Evolutionary conservation across 1,140 invertebrate genomes (phyloP).

Genomic region (Eumeta japonica): DNA sequence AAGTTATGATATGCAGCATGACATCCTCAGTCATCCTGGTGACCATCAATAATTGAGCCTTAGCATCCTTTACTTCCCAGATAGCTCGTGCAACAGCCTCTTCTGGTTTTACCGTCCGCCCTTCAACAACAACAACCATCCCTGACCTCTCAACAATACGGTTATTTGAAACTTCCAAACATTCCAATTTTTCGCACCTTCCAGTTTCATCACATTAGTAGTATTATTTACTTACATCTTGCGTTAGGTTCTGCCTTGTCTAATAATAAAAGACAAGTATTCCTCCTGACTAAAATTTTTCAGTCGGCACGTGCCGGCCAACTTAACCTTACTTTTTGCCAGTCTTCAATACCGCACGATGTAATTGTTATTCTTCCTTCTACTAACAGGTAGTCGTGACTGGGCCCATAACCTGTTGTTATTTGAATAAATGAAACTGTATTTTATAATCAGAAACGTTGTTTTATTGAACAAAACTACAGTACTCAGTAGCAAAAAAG

Average conservation of each 20-base stretch:
- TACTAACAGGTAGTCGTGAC: too few relatives aligned
- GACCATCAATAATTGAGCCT: constrained; percentile 8
- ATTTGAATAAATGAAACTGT: constrained; percentile 1
- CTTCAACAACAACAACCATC: constrained; percentile 6
- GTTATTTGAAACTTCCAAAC: constrained; percentile 12
- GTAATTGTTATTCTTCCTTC: too few relatives aligned
- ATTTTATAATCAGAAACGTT: background rate
- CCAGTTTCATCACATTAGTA: constrained; percentile 8
- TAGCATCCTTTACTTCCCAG: constrained; percentile 6
- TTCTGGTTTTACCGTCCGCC: constrained; percentile 4
- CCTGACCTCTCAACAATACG: constrained; percentile 9
- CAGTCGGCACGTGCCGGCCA: too few relatives aligned
- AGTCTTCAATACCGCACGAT: too few relatives aligned
- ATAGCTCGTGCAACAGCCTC: background rate
- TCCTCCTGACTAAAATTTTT: too few relatives aligned
- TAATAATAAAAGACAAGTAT: too few relatives aligned
- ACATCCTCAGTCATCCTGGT: constrained; percentile 9
- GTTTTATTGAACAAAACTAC: too few relatives aligned
- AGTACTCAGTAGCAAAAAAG: too few relatives aligned
- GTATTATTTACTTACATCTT: background rate
- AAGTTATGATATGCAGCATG: constrained; percentile 9
- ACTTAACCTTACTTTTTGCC: too few relatives aligned
- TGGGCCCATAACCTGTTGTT: too few relatives aligned
- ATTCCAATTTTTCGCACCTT: constrained; percentile 10
- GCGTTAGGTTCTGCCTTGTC: too few relatives aligned